Evolutionary conservation across 2,797 vertebrate genomes (phyloP), one percentile per base, ranked within the genome.

Genomic region (Nyctalus aviator): DNA sequence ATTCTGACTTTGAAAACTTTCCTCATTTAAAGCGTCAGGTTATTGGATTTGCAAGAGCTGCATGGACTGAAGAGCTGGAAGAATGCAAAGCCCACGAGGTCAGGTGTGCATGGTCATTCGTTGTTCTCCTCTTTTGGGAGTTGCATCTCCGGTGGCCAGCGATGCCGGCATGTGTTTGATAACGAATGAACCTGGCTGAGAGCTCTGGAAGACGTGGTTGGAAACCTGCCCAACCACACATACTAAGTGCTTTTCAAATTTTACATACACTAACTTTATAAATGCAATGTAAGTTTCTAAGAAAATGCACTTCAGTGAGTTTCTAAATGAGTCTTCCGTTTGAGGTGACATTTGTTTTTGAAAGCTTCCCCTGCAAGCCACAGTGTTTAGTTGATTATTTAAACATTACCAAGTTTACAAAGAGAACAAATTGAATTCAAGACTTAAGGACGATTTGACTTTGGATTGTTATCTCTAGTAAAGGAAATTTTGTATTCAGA

Each of bases 1-100:
- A 81, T 76, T 83, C 83, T 91, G 59, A 91, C 83, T 87, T 76
- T 66, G 79, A 91, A 91, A 57, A 66, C 85, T 72, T 73, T 85
- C 82, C 88, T 81, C 85, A 66, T 83, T 93, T 75, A 84, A 94
- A 93, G 89, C 15, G 37, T 68, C 1, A 3, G 57, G 84, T 78
- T n/a, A 13, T 72, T 48, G 30, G 41, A 59, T 68, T 72, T 76
- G 35, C 5, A 41, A 59, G 20, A 18, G 30, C 37, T 25, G 35
- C 62, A 59, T 50, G 71, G 81, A 46, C 18, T 53, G 27, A 76
- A n/a, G 71, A 68, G n/a, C 37, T 83, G 23, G 4, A 6, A 64
- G 44, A 50, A 68, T n/a, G 53, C 48, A 59, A 46, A 59, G 44
- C 32, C 64, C 46, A 35, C 12, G 53, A 79, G 17, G 21, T n/a